These are phyloP conservation scores for Mythimna pallens DNA, from an alignment of 2,888 invertebrate species.

Conservation along the genomic window DNA sequence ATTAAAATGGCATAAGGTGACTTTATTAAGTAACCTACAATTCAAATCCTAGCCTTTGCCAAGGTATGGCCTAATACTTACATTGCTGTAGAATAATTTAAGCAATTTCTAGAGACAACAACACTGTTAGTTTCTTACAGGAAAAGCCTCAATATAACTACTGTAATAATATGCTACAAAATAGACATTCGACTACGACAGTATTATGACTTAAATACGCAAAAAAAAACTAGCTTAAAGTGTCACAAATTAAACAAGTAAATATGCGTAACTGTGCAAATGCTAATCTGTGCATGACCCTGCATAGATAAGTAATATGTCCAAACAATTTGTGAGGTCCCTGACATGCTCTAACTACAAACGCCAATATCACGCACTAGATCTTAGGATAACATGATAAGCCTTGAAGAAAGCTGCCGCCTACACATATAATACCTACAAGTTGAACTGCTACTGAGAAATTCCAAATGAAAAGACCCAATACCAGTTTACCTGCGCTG, in stretches of 20 bases:
- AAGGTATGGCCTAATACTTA: too few relatives aligned
- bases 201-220: too few relatives aligned
- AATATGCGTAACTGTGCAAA: neutral
- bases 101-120: too few relatives aligned
- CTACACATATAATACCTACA: neutral
- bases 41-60: too few relatives aligned
- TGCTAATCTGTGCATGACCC: neutral
- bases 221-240: neutral
- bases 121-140: too few relatives aligned
- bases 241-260: neutral
- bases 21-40: too few relatives aligned
- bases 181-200: too few relatives aligned
- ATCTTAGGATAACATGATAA: constrained; percentile 17
- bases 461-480: neutral
- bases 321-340: constrained; percentile 18
- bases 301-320: neutral
- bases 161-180: too few relatives aligned
- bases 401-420: constrained; percentile 23
- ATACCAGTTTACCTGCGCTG: too few relatives aligned
- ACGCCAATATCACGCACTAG: constrained; percentile 30
- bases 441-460: neutral
- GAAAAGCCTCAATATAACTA: too few relatives aligned
- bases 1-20: too few relatives aligned
- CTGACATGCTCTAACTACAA: constrained; percentile 33
- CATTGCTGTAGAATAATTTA: too few relatives aligned